Evolutionary conservation across 2,113 vertebrate genomes (phyloP), one percentile per base, ranked within the genome.

Genomic region (Neogale vison): DNA sequence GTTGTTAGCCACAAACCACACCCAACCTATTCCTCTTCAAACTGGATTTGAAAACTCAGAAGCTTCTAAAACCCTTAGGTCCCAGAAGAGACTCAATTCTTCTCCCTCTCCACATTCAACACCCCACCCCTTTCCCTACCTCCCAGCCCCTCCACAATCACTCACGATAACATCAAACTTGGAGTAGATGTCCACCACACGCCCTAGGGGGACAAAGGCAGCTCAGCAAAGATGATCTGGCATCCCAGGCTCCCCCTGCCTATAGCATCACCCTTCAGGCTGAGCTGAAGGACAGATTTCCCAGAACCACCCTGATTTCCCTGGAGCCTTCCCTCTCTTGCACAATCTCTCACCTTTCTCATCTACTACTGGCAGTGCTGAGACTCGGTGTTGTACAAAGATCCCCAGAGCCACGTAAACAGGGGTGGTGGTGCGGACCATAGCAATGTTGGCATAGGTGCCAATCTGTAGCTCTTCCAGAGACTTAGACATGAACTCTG

Each of bases 81-180:
- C 45, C 72, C 90, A 67, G 20, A 95, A 92, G 45, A 95, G 67
- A 80, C 15, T 45, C 88, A 81, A 59, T 95, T 83, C 83, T 77
- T 77, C n/a, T 80, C 91, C 88, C 93, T 87, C 45, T 93, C 61
- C 83, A 91, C 39, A 50, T 29, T 61, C 65, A 89, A 80, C 20
- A 91, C 0, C 6, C 80, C 45, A 1, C 34, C 47, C 55, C 17
- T 36, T 55, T 52, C n/a, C 21, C 95, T 87, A 26, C 83, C 89
- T 24, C 81, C 97, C 95, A 72, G 55, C 8, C 90, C 83, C n/a
- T 50, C 85, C 86, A 31, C 29, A 31, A 0, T 92, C 97, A 99
- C 99, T 99, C 99, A 99, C 99, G 95, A 99, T 99, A 81, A 99
- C 99, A 23, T 99, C 99, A 96, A 99, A 99, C 97, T 99, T 99